Percentiles rank a stretch among this genome's conserved stretches.
Evolutionary conservation across 2,113 vertebrate genomes (phyloP).

Genomic region (Anser brachyrhynchus): DNA sequence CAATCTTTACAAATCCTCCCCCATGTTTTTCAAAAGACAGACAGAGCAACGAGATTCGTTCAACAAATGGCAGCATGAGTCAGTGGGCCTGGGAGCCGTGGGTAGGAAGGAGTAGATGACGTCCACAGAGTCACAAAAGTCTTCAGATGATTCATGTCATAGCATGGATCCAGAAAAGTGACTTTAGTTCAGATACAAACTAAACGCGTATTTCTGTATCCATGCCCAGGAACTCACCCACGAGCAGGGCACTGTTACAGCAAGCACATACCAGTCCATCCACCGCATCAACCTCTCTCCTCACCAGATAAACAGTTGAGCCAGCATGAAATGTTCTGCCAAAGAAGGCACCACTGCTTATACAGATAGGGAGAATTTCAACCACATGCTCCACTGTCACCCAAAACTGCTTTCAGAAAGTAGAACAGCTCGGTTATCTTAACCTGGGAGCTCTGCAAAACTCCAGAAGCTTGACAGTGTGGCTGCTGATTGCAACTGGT

Average conservation of each 20-base stretch:
- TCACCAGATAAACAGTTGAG: neutral
- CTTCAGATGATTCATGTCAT: slow-evolving; percentile 15
- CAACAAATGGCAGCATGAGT: slow-evolving; percentile 58
- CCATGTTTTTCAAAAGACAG: slow-evolving; percentile 28
- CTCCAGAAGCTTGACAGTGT: neutral
- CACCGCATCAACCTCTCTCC: neutral
- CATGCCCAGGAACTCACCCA: neutral
- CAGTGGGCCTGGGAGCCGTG: slow-evolving; percentile 39
- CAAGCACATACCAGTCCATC: neutral
- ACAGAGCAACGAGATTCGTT: neutral
- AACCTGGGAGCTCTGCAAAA: neutral
- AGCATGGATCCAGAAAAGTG: neutral
- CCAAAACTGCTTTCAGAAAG: neutral
- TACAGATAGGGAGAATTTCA: neutral
- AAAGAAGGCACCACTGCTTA: neutral
- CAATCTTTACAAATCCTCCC: slow-evolving; percentile 45
- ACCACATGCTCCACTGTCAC: neutral
- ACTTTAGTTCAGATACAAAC: neutral
- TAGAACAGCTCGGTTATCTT: neutral
- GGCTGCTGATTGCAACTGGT: neutral
- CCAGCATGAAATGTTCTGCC: rapidly evolving
- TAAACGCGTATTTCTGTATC: neutral
- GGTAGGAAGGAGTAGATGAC: slow-evolving; percentile 29
- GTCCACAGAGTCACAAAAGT: neutral
- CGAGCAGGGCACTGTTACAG: rapidly evolving